phyloP scores from a whole-genome alignment of 2,888 invertebrate species.

The Agelastica alni region DNA sequence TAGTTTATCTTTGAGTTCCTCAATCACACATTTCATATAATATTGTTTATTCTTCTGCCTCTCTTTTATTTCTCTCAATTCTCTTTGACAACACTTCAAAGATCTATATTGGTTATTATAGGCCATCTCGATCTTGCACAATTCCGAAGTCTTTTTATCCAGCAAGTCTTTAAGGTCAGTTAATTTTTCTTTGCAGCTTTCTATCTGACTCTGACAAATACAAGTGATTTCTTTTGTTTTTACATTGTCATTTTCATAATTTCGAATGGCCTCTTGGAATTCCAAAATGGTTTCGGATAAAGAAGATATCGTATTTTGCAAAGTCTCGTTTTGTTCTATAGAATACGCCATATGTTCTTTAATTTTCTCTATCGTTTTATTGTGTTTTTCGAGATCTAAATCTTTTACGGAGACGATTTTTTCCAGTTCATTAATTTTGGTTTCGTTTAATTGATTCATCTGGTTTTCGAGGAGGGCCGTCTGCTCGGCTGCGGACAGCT shows the following conservation, averaged over 20 bases:
- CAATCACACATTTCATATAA: conserved; percentile 34
- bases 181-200: conserved; percentile 39
- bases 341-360: conserved; percentile 52
- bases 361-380: conserved; percentile 48
- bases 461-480: conserved; percentile 41
- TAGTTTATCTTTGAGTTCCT: conserved; percentile 41
- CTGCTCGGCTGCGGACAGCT: conserved; percentile 43
- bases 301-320: conserved; percentile 39
- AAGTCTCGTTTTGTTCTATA: conserved; percentile 47
- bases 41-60: conserved; percentile 38
- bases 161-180: conserved; percentile 39
- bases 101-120: conserved; percentile 44
- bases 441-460: conserved; percentile 43
- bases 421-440: conserved; percentile 48
- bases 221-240: conserved; percentile 33
- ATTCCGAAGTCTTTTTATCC: conserved; percentile 42
- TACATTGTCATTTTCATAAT: conserved; percentile 37
- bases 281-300: conserved; percentile 40
- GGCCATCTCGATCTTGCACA: conserved; percentile 42
- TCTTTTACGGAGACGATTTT: conserved; percentile 44
- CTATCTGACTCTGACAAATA: conserved; percentile 36
- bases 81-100: conserved; percentile 42
- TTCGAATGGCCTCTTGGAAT: conserved; percentile 35
- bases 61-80: conserved; percentile 41
- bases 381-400: conserved; percentile 41